Base-by-base conservation (phyloP, 2,888 invertebrate genomes). In the Tigriopus californicus region DNA sequence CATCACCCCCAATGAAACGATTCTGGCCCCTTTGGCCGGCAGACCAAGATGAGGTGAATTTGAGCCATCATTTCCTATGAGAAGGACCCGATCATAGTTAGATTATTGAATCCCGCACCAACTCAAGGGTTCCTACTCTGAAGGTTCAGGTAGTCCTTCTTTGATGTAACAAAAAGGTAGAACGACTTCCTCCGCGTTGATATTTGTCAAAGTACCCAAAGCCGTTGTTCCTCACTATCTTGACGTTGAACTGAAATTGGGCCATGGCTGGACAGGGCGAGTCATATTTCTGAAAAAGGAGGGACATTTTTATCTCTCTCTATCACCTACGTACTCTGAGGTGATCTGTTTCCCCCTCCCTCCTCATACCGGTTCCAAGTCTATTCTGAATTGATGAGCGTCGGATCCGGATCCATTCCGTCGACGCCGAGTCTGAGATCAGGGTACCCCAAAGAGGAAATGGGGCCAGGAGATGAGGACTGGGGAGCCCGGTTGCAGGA, bases 391-490 rank as follows among this genome's bases (percentile, higher is more conserved):
- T 5, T n/a, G 18, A 18, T 44, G 44, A n/a, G 3, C 5, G 5
- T 44, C 10, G n/a, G 15, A 44, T 44, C 44, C 3, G 51, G 51
- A 11, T 15, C 4, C 25, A 51, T 51, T 24, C 51, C 51, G 4
- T 51, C 51, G 25, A 51, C 22, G 8, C 15, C 18, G 8, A n/a
- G 13, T 51, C 51, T n/a, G 51, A 51, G 15, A n/a, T 51, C 22
- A n/a, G 25, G 51, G 25, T 51, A n/a, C 51, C 15, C 51, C 51
- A 24, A 18, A 20, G n/a, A 51, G 51, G 22, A 51, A 51, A 24
- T 51, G 51, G 20, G 51, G 51, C 51, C 51, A 51, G 8, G 51
- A 51, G 18, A 51, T 51, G 22, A 18, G 20, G 22, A 51, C 51
- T 8, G 51, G 51, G 15, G 51, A 51, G 51, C 44, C 44, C 3